Evolutionary conservation across 1,140 invertebrate species (phyloP), one percentile per base, ranked within the genome.

Genomic region (Diachasmimorpha longicaudata): DNA sequence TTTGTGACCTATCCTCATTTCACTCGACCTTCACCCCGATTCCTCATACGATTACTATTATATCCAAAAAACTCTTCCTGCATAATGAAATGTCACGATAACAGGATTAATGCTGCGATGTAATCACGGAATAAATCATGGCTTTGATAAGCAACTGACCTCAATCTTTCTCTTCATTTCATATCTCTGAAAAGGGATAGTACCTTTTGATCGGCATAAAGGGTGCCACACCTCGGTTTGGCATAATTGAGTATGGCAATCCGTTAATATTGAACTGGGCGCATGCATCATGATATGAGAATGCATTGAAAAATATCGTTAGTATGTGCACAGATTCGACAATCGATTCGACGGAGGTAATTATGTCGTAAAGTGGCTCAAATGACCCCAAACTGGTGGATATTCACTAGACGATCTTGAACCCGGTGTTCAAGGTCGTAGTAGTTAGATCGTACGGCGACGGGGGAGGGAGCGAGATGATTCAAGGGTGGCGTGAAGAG

Each of bases 291-390:
- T 52, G 48, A 52, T 4, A 16, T 52, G 14, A 19, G 2, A 16
- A 52, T 16, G 48, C 14, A 9, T 2, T 6, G n/a, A 52, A 52
- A 52, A 52, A 52, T 16, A 4, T 19, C 3, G 48, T 14, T 16
- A 52, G 48, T n/a, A 52, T 4, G 48, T 52, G n/a, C 11, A 52
- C 19, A 0, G n/a, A 52, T 4, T n/a, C 48, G 19, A 23, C 5
- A 25, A 63, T 63, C 58, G 58, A 63, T 63, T 23, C 58, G 9
- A 21, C 52, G 10, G 3, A 8, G 23, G 36, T 55, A 75, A 70
- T 75, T 75, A 75, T 75, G 68, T 55, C 68, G 48, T 75, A 37
- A 75, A 75, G 69, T 70, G 52, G 37, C 16, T 31, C 36, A 63
- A 75, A 63, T 63, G 48, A 19, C 48, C 48, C n/a, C 13, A 75